Percentiles rank a stretch among this genome's conserved stretches.
Evolutionary conservation across 2,797 vertebrate genomes (phyloP).

Genomic region (Rhinichthys osculus): DNA sequence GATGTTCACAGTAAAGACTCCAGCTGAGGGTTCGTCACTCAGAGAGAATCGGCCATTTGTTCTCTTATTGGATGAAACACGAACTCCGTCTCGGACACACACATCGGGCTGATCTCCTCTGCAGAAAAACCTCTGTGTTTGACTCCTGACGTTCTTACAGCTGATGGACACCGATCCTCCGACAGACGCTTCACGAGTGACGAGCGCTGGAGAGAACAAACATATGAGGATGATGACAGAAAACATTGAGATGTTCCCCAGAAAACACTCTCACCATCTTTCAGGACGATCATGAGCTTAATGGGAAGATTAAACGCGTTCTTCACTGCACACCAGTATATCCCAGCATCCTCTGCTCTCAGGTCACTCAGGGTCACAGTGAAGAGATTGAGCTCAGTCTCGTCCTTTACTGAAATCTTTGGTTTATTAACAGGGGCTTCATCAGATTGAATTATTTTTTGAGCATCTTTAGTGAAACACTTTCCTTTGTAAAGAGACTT

Average conservation of each 20-base stretch:
- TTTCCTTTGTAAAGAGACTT: background rate
- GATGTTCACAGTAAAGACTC: conserved; percentile 16
- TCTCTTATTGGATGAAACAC: background rate
- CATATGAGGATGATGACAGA: background rate
- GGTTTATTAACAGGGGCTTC: rapidly evolving
- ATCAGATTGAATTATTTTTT: rapidly evolving
- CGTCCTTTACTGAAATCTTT: background rate
- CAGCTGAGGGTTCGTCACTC: background rate
- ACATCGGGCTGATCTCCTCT: background rate
- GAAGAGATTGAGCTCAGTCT: background rate
- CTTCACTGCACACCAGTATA: conserved; percentile 2
- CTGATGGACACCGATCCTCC: conserved; percentile 10
- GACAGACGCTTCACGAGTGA: background rate
- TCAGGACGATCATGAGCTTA: conserved; percentile 4
- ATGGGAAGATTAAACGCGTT: background rate
- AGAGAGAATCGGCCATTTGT: background rate
- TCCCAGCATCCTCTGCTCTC: conserved; percentile 23
- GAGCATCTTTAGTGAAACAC: background rate
- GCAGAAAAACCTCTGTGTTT: background rate
- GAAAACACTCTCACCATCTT: background rate
- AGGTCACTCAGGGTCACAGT: conserved; percentile 3
- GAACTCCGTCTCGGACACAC: background rate
- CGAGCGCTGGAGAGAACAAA: background rate
- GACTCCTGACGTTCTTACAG: background rate
- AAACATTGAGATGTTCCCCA: background rate